Evolutionary conservation across 2,888 invertebrate genomes (phyloP).

Genomic region (Bellardia pandia): DNA sequence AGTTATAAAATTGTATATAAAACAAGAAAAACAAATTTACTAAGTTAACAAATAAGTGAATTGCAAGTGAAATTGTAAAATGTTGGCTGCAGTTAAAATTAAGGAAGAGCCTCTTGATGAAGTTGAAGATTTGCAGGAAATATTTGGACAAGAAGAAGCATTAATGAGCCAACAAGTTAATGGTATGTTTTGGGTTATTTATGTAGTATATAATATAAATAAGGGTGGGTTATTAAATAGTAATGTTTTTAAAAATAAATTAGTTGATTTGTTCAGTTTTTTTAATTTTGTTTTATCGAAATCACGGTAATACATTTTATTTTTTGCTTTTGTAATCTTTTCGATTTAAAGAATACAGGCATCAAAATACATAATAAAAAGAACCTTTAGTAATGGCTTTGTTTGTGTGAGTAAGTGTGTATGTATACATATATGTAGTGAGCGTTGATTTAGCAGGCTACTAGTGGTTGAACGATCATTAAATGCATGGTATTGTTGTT

Average conservation of each 20-base stretch:
- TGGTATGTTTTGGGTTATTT: constrained; percentile 38
- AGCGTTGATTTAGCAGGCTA: constrained; percentile 41
- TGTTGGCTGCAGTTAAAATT: constrained; percentile 70
- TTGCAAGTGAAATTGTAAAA: constrained; percentile 6
- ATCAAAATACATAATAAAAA: constrained; percentile 35
- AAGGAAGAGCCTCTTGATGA: constrained; percentile 73
- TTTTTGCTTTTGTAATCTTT: neutral
- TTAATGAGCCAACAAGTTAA: constrained; percentile 60
- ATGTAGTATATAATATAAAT: neutral
- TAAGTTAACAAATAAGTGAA: constrained; percentile 16
- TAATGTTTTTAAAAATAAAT: neutral
- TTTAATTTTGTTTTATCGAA: neutral
- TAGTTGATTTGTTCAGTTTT: neutral
- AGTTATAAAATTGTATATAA: constrained; percentile 12
- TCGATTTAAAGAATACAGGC: constrained; percentile 24
- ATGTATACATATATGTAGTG: constrained; percentile 36
- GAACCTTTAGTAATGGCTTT: constrained; percentile 50
- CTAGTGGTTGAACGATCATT: constrained; percentile 56
- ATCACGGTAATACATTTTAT: constrained; percentile 35
- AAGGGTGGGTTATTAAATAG: constrained; percentile 10
- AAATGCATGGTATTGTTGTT: constrained; percentile 36
- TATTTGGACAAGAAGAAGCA: constrained; percentile 50
- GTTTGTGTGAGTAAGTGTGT: constrained; percentile 1
- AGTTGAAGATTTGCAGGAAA: constrained; percentile 62
- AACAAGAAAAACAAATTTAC: neutral